A percentile compares a stretch with the other conserved stretches of the same genome.
phyloP scores from a whole-genome alignment of 2,888 invertebrate genomes.

The Meganola albula region DNA sequence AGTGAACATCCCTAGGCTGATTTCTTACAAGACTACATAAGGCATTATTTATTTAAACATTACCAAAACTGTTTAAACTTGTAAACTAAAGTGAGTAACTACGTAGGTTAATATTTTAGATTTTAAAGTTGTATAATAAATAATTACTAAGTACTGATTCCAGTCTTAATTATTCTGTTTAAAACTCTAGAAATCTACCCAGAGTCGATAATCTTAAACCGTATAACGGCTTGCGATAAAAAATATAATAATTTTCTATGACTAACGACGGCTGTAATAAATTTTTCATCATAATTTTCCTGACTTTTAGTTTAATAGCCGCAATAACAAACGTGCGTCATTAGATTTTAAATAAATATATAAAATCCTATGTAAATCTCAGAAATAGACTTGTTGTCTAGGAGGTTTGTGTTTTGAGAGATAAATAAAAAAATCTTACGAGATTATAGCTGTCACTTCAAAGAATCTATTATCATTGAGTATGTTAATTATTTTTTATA shows the following conservation, averaged over 20 bases:
- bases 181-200: too few relatives aligned
- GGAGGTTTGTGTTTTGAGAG: conserved; percentile 42
- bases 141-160: too few relatives aligned
- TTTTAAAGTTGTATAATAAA: too few relatives aligned
- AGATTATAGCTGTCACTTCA: conserved; percentile 19
- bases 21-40: too few relatives aligned
- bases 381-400: conserved; percentile 53
- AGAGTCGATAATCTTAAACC: too few relatives aligned
- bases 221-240: too few relatives aligned
- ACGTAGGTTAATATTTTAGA: too few relatives aligned
- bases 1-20: too few relatives aligned
- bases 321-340: conserved; percentile 56
- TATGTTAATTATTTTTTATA: conserved; percentile 9
- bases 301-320: conserved; percentile 33
- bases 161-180: too few relatives aligned
- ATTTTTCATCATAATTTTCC: conserved; percentile 46
- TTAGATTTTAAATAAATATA: conserved; percentile 45
- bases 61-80: too few relatives aligned
- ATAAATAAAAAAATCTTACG: conserved; percentile 36
- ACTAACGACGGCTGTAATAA: conserved; percentile 41
- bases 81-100: too few relatives aligned
- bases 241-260: conserved; percentile 26
- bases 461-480: conserved; percentile 13
- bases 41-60: too few relatives aligned
- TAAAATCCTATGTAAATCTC: conserved; percentile 37